A percentile compares a stretch with the other conserved stretches of the same genome.
Evolutionary conservation across 92 coral and sea anemone species (phyloP).

Genomic region (Heliopora coerulea): DNA sequence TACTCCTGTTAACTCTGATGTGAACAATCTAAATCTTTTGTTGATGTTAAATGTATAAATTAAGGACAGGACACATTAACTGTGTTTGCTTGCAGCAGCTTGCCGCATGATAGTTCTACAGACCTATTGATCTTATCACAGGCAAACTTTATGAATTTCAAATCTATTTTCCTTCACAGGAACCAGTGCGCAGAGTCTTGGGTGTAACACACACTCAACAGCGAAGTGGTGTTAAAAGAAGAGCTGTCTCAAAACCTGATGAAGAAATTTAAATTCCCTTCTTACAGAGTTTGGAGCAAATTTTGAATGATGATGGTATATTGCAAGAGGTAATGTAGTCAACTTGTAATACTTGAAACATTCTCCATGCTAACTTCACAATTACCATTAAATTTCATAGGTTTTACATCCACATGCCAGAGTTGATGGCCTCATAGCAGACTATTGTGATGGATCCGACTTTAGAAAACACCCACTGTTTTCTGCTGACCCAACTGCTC

Average conservation of each 20-base stretch:
- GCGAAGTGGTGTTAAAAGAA: conserved; percentile 31
- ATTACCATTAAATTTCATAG: too few relatives aligned
- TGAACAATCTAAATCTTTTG: too few relatives aligned
- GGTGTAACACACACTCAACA: conserved; percentile 27
- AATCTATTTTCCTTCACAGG: background rate
- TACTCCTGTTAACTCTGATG: too few relatives aligned
- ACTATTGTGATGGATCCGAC: background rate
- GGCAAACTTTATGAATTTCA: background rate
- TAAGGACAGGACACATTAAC: too few relatives aligned
- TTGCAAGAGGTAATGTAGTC: conserved; percentile 13
- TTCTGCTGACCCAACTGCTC: background rate
- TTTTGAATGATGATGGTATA: conserved; percentile 31
- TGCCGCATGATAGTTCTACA: too few relatives aligned
- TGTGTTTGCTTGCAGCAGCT: too few relatives aligned
- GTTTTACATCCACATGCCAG: conserved; percentile 39
- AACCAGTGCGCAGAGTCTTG: conserved; percentile 33
- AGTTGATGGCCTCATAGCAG: conserved; percentile 11
- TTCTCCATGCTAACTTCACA: too few relatives aligned
- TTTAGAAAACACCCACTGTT: background rate
- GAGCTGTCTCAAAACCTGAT: conserved; percentile 19
- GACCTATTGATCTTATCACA: too few relatives aligned
- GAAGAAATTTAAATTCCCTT: conserved; percentile 14
- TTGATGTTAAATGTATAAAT: too few relatives aligned
- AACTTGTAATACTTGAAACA: too few relatives aligned
- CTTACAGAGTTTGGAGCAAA: conserved; percentile 31